Conservation (phyloP, 1,140 invertebrate genomes). For the Calliphora vicina region DNA sequence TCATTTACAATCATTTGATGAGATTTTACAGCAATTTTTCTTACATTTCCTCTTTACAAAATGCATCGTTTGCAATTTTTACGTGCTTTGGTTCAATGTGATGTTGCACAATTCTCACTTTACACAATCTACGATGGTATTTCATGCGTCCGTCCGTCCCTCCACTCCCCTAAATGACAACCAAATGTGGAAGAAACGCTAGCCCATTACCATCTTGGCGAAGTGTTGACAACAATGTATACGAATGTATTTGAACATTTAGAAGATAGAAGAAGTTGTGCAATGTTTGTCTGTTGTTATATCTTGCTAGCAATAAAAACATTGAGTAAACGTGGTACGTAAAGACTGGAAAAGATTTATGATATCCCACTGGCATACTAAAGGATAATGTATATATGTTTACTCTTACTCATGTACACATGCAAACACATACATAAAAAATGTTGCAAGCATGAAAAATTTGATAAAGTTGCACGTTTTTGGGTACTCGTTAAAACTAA, state of each 20-base stretch:
- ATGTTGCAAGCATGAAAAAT: background rate
- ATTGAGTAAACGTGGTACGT: background rate
- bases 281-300: slow-evolving; percentile 8
- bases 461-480: too few species aligned
- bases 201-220: background rate
- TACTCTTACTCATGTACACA: background rate
- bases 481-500: too few species aligned
- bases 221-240: background rate
- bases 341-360: slow-evolving; percentile 24
- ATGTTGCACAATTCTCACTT: background rate
- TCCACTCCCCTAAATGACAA: too few species aligned
- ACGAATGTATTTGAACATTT: background rate
- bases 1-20: slow-evolving; percentile 30
- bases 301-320: background rate
- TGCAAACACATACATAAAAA: background rate
- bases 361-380: background rate
- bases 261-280: background rate
- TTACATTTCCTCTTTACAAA: slow-evolving; percentile 22
- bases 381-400: background rate
- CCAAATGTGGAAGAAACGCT: too few species aligned
- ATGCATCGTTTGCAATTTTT: slow-evolving; percentile 17
- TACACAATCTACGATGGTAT: too few species aligned
- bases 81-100: background rate
- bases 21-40: slow-evolving; percentile 34
- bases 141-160: background rate